These are phyloP conservation scores for Melanostigma gelatinosum DNA, from an alignment of 2,113 vertebrate genomes.

Conservation along the genomic window DNA sequence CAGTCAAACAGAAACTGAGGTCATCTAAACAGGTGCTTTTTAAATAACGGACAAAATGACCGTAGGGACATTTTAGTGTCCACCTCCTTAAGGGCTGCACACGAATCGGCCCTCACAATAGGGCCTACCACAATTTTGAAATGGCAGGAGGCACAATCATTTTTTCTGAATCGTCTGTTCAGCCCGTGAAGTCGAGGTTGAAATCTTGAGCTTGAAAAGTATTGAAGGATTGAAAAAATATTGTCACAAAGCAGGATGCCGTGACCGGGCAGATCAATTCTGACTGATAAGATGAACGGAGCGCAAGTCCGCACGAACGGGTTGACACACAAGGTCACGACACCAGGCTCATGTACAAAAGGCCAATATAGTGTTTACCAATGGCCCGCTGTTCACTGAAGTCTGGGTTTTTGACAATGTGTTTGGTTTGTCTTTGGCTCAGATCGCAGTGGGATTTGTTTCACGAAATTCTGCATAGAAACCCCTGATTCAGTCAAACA, in stretches of 20 bases:
- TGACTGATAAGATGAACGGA: constrained; percentile 60
- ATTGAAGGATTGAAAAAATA: neutral
- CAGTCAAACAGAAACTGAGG: constrained; percentile 4
- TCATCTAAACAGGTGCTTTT: neutral
- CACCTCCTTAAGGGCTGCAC: neutral
- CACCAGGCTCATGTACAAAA: constrained; percentile 40
- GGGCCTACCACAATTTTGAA: too few species aligned
- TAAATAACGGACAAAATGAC: neutral
- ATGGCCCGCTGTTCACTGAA: constrained; percentile 28
- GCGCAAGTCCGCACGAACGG: neutral
- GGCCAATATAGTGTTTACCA: constrained; percentile 51
- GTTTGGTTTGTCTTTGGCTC: constrained; percentile 6
- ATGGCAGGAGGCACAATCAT: neutral
- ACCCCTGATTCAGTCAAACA: neutral
- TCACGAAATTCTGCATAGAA: neutral
- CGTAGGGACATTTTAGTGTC: neutral
- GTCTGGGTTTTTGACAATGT: constrained; percentile 14
- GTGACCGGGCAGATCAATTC: constrained; percentile 51
- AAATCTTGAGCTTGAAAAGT: constrained; percentile 40
- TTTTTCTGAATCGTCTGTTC: neutral
- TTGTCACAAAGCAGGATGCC: constrained; percentile 19
- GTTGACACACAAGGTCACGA: constrained; percentile 55
- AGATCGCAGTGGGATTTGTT: neutral
- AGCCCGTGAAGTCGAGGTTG: constrained; percentile 6
- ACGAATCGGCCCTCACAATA: too few species aligned